These are phyloP conservation scores for Amphiduros pacificus DNA, from an alignment of 2,888 invertebrate genomes.

Conservation along the genomic window DNA sequence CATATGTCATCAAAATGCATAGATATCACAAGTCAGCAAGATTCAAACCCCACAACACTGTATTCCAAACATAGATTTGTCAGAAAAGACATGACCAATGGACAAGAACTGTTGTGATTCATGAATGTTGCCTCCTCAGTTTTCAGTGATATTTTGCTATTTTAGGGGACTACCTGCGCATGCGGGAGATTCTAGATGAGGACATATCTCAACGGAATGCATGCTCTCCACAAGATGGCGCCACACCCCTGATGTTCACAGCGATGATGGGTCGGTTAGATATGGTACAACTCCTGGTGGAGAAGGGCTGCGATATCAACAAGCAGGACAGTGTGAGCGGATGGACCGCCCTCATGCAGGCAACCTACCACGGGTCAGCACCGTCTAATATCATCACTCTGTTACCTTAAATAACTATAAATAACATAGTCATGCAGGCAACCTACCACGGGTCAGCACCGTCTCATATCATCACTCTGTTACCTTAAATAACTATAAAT, in stretches of 20 bases:
- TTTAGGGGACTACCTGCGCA: slow-evolving; percentile 49
- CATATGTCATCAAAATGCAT: slow-evolving; percentile 47
- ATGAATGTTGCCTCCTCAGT: no score
- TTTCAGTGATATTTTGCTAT: no score
- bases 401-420: no score
- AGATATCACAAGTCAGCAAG: slow-evolving; percentile 50
- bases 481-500: no score
- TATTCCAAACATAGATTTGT: no score
- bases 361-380: slow-evolving; percentile 59
- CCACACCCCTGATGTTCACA: slow-evolving; percentile 61
- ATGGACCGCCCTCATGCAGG: slow-evolving; percentile 62
- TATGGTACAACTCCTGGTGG: slow-evolving; percentile 55
- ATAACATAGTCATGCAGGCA: no score
- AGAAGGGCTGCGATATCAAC: slow-evolving; percentile 57
- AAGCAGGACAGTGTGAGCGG: slow-evolving; percentile 59
- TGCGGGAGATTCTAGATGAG: slow-evolving; percentile 50
- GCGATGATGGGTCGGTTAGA: slow-evolving; percentile 58
- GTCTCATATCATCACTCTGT: no score
- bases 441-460: no score
- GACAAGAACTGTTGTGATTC: no score
- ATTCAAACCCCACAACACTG: no score
- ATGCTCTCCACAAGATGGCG: slow-evolving; percentile 55
- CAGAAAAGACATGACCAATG: no score
- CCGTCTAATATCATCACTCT: no score
- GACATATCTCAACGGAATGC: slow-evolving; percentile 52